Base-by-base conservation (phyloP, 2,888 invertebrate species). In the Sphinx pinastri region DNA sequence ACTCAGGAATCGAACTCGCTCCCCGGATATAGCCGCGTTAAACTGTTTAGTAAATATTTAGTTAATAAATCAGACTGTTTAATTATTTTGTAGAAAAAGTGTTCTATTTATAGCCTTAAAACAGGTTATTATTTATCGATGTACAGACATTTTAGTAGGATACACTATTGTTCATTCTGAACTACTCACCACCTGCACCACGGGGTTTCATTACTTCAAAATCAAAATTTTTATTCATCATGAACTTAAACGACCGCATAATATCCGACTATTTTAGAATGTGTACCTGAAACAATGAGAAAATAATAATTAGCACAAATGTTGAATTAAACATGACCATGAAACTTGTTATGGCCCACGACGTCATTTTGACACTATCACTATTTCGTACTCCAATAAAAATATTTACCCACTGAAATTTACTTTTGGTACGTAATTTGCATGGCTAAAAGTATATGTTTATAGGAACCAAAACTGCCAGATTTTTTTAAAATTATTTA, bases 1-100 rank as follows among this genome's bases (percentile, higher is more conserved):
- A 60, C 60, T 60, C 60, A 60, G 47, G 38, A 60, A 60, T 60
- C 60, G 60, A 60, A 60, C 47, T 47, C 60, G 60, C 45, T 47
- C 16, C 38, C 16, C 54, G 54, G 10, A 60, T 47, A 60, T 60
- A 60, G 16, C 60, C 47, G 16, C 60, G 19, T 12, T 16, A 45
- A 10, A 47, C 11, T 16, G 60, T 47, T 60, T 47, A 60, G 47
- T 19, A 57, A 57, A 60, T 47, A 12, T 60, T 60, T 19, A 47
- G 60, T 60, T 16, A 19, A 47, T 60, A 8, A 60, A 60, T 25
- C 16, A 60, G 45, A 60, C 47, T 47, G 10, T 60, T 45, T 11
- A 47, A 60, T 11, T 16, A 11, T 12, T 60, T n/a, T 60, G 16
- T 60, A 47, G 25, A 2, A 1, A 25, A 25, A 25, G 25, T 25